Evolutionary conservation across 2,113 vertebrate species (phyloP).

Genomic region (Gyps fulvus): DNA sequence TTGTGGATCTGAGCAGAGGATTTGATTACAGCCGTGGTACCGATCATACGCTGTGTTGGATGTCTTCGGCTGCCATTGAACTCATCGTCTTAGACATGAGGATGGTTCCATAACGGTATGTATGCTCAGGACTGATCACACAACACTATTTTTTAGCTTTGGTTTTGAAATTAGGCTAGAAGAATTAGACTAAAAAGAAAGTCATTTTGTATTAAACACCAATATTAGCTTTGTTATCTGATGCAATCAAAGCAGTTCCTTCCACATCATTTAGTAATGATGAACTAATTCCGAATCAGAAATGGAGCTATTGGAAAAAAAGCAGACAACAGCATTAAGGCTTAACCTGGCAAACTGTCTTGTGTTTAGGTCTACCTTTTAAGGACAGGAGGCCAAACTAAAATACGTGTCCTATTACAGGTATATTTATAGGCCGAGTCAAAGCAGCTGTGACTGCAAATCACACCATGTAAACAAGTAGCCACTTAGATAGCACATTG

Average conservation of each 20-base stretch:
- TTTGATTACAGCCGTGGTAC: background rate
- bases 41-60: background rate
- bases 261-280: background rate
- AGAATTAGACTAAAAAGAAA: background rate
- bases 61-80: background rate
- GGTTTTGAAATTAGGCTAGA: background rate
- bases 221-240: background rate
- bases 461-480: background rate
- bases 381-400: background rate
- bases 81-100: background rate
- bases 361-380: background rate
- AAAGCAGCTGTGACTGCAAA: background rate
- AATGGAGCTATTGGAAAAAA: background rate
- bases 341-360: background rate
- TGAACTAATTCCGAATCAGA: background rate
- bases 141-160: background rate
- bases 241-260: background rate
- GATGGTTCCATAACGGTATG: background rate
- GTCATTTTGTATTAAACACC: background rate
- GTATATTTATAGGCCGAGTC: background rate
- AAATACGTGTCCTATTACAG: background rate
- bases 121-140: background rate
- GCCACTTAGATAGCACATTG: background rate
- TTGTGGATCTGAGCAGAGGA: background rate
- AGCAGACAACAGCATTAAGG: background rate